A percentile compares a stretch with the other conserved stretches of the same genome.
Evolutionary conservation across 2,888 invertebrate genomes (phyloP).

Genomic region (Tipula unca): DNA sequence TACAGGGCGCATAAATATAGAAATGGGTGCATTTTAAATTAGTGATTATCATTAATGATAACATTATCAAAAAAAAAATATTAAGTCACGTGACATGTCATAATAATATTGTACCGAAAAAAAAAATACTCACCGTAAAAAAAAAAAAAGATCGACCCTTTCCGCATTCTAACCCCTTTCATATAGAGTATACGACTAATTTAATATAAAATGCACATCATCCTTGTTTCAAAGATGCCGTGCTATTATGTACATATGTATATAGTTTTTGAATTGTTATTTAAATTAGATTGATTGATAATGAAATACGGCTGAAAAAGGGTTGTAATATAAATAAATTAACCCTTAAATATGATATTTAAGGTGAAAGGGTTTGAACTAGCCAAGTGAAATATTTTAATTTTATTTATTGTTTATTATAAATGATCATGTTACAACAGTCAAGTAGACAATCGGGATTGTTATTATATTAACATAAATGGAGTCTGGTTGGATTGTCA

Average conservation of each 20-base stretch:
- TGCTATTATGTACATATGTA: too few relatives aligned
- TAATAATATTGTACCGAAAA: background rate
- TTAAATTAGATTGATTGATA: background rate
- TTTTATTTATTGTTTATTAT: background rate
- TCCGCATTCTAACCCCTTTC: background rate
- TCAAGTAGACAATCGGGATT: background rate
- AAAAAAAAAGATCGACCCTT: background rate
- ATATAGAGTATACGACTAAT: background rate
- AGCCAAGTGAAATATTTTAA: background rate
- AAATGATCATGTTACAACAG: background rate
- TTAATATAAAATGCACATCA: conserved; percentile 4
- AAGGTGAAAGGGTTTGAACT: background rate
- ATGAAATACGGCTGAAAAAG: background rate
- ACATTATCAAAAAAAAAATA: background rate
- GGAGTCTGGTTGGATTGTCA: background rate
- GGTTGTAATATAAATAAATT: background rate
- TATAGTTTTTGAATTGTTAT: background rate
- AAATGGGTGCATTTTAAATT: background rate
- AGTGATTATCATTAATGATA: background rate
- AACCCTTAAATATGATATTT: background rate
- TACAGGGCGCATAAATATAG: background rate
- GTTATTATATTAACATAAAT: background rate
- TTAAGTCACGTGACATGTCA: conserved; percentile 8
- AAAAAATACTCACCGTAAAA: background rate
- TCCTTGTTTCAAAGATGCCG: background rate